Conservation (phyloP, 2,797 vertebrate species). For the Eupleurogrammus muticus region DNA sequence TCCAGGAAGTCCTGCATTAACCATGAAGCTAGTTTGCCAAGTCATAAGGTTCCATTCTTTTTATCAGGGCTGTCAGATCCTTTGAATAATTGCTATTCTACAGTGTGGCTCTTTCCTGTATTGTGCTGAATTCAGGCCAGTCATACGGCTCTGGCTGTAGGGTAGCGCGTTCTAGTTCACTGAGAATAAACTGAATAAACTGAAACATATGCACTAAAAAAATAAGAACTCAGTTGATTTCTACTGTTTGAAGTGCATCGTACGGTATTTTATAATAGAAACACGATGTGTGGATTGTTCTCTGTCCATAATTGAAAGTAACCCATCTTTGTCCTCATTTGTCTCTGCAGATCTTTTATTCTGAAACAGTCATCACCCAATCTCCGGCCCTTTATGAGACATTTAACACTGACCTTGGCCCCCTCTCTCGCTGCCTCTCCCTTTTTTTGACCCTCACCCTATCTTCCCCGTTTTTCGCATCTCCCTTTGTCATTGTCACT, state of each 20-base stretch:
- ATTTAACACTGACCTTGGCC: constrained; percentile 63
- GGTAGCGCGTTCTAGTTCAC: constrained; percentile 47
- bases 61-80: constrained; percentile 67
- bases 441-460: constrained; percentile 53
- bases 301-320: constrained; percentile 43
- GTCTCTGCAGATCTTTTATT: constrained; percentile 27
- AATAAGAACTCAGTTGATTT: constrained; percentile 39
- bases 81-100: constrained; percentile 69
- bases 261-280: constrained; percentile 22
- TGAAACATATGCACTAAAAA: constrained; percentile 35
- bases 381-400: constrained; percentile 39
- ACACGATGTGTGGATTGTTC: constrained; percentile 11
- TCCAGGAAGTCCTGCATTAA: constrained; percentile 75
- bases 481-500: constrained; percentile 67
- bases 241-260: constrained; percentile 22
- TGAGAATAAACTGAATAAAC: constrained; percentile 36
- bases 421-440: constrained; percentile 31
- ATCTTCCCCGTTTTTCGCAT: constrained; percentile 41
- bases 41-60: constrained; percentile 69
- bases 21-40: constrained; percentile 71
- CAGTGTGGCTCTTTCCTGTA: constrained; percentile 56
- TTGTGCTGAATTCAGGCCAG: constrained; percentile 60
- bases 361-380: constrained; percentile 31
- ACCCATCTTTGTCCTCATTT: constrained; percentile 59
- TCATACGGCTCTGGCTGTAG: constrained; percentile 34